Evolutionary conservation across 2,797 vertebrate species (phyloP), one percentile per base, ranked within the genome.

Genomic region (Zalophus californianus): DNA sequence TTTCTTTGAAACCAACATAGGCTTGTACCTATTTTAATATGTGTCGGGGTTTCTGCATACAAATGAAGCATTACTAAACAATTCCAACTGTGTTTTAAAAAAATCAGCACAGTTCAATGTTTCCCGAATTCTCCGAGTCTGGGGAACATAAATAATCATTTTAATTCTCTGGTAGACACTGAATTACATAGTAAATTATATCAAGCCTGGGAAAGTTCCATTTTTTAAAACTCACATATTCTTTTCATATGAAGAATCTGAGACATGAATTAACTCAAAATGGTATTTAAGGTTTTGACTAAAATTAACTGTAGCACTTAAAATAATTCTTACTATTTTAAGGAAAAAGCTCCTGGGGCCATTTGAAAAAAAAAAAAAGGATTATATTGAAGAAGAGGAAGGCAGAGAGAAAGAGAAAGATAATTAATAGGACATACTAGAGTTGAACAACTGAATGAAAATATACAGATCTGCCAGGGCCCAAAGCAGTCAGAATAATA

Each of bases 81-180:
- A 94, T 94, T 96, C 54, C 88, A 95, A 95, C 35, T 96, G 90
- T 91, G 88, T 96, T 95, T 97, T 96, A 48, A 85, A 78, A 82
- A 96, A 97, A 91, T 96, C 95, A 96, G 83, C 94, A 94, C 54
- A 87, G 70, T 96, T 97, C 94, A 96, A 52, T 93, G 88, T 97
- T 97, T 95, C 35, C 54, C 88, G 97, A 91, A 96, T 96, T 97
- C 88, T 93, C 73, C 66, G 86, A 95, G 92, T 97, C 90, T 96
- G 10, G 83, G 83, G 79, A 97, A 97, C 89, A 97, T 97, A 96
- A 98, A 97, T 98, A 97, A 96, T 97, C 86, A 97, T 97, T 97
- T 96, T 98, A 97, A 97, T 96, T 98, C 96, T 94, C 68, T 32
- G 41, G 95, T 93, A 97, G 94, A 97, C 86, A 91, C 80, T 58